Conservation (phyloP, 2,113 vertebrate species). For the Vombatus ursinus region DNA sequence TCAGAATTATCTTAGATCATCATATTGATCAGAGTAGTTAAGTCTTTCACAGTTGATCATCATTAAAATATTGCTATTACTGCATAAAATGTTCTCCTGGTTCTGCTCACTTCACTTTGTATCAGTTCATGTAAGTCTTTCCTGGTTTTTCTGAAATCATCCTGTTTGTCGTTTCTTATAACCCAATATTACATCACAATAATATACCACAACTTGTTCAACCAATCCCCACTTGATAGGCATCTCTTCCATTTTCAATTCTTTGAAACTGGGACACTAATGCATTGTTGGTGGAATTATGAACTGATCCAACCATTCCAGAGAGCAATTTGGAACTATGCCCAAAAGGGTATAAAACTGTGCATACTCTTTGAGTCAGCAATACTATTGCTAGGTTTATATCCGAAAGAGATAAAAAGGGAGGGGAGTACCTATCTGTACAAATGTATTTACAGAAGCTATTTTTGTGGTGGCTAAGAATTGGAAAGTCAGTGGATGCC, state of each 20-base stretch:
- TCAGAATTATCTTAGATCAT: not conserved
- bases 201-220: not conserved
- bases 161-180: not conserved
- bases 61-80: not conserved
- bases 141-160: not conserved
- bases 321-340: too few relatives aligned
- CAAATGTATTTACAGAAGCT: too few relatives aligned
- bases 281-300: too few relatives aligned
- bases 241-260: not conserved
- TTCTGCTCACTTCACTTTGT: not conserved
- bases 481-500: too few relatives aligned
- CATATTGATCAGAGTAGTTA: not conserved
- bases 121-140: not conserved
- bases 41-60: not conserved
- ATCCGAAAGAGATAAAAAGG: too few relatives aligned
- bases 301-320: too few relatives aligned
- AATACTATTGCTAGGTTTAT: too few relatives aligned
- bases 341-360: too few relatives aligned
- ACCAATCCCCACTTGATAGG: not conserved
- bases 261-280: too few relatives aligned
- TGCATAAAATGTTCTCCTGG: not conserved
- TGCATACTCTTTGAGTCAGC: too few relatives aligned
- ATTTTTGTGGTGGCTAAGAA: too few relatives aligned
- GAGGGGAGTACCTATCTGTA: too few relatives aligned
- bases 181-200: not conserved